Conservation (phyloP, 2,888 invertebrate species). For the Philonicus albiceps region DNA sequence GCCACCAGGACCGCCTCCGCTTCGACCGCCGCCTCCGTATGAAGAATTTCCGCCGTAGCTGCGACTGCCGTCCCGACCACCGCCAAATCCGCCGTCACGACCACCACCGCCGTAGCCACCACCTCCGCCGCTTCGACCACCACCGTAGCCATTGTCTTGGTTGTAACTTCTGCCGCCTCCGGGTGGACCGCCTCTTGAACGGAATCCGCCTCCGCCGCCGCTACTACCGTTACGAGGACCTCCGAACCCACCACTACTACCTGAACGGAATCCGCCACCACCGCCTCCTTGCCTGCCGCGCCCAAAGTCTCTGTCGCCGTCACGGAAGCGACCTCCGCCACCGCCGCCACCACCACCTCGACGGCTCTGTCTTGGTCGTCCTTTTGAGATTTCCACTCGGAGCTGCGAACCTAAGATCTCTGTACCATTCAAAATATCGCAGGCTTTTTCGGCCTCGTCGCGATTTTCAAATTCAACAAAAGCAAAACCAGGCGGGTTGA, state of each 20-base stretch:
- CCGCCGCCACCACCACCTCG: constrained; percentile 63
- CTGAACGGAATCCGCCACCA: constrained; percentile 61
- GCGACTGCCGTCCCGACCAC: constrained; percentile 54
- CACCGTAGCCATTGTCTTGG: constrained; percentile 46
- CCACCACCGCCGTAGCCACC: constrained; percentile 62
- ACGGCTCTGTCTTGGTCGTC: constrained; percentile 76
- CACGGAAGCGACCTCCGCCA: constrained; percentile 58
- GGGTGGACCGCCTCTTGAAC: constrained; percentile 60
- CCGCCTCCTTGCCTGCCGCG: constrained; percentile 67
- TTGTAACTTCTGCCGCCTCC: constrained; percentile 52
- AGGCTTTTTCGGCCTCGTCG: constrained; percentile 89
- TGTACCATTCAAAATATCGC: constrained; percentile 82
- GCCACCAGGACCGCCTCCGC: constrained; percentile 49
- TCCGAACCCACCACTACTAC: constrained; percentile 57
- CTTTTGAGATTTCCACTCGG: constrained; percentile 87
- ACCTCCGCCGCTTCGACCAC: constrained; percentile 52
- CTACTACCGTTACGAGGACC: constrained; percentile 62
- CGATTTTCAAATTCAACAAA: constrained; percentile 91
- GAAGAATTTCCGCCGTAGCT: constrained; percentile 63
- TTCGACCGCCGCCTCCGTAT: constrained; percentile 64
- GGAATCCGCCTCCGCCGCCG: constrained; percentile 63
- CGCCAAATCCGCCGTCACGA: constrained; percentile 49
- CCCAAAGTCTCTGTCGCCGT: constrained; percentile 63
- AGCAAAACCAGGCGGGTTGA: constrained; percentile 93
- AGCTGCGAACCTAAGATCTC: constrained; percentile 87